These are phyloP conservation scores for Eristalis tenax DNA, from an alignment of 2,888 invertebrate species.

Conservation along the genomic window DNA sequence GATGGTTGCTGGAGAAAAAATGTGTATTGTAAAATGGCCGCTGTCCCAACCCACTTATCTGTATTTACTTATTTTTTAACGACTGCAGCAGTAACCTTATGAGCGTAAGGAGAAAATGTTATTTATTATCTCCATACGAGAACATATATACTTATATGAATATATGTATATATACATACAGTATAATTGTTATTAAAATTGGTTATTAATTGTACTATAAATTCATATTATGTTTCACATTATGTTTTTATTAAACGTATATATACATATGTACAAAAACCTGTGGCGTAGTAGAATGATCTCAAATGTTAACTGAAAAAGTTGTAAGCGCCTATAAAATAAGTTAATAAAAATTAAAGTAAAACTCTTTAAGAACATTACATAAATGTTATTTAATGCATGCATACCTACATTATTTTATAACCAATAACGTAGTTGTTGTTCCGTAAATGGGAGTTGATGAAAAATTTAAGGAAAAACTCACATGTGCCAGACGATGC, in stretches of 20 bases:
- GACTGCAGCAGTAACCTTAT: not conserved
- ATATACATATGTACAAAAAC: too few species aligned
- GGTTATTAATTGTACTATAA: too few species aligned
- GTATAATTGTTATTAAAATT: too few species aligned
- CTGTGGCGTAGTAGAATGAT: too few species aligned
- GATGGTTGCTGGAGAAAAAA: constrained; percentile 67
- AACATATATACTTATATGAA: not conserved
- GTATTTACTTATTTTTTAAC: constrained; percentile 51
- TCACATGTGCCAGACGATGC: constrained; percentile 15
- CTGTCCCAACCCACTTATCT: constrained; percentile 51
- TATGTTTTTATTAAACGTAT: too few species aligned
- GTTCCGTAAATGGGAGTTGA: constrained; percentile 43
- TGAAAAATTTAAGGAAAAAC: constrained; percentile 44
- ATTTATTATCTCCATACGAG: not conserved
- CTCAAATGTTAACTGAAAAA: too few species aligned
- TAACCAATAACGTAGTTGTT: constrained; percentile 59
- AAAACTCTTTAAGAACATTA: not conserved
- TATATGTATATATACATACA: not conserved
- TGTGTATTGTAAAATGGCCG: constrained; percentile 55
- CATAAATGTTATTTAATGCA: constrained; percentile 6
- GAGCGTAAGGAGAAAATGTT: not conserved
- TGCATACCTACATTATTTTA: constrained; percentile 53
- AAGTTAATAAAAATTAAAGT: constrained; percentile 5
- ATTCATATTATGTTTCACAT: too few species aligned
- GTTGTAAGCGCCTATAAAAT: not conserved